Evolutionary conservation across 2,888 invertebrate genomes (phyloP).

Genomic region (Drosophila prolongata): DNA sequence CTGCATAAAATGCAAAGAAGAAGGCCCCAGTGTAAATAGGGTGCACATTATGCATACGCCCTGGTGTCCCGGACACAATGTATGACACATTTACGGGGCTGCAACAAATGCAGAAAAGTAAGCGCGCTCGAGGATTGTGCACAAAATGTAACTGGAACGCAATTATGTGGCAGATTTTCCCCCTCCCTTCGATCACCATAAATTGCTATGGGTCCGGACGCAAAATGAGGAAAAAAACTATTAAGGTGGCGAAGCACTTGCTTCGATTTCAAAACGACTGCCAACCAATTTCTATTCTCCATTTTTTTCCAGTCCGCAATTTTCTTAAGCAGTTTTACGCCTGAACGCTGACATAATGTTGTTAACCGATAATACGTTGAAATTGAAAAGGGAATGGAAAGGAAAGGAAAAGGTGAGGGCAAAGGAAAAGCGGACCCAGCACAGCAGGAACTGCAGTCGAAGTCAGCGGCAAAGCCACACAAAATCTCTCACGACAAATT

Average conservation of each 20-base stretch:
- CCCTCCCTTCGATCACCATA: slow-evolving; percentile 50
- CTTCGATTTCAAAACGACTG: slow-evolving; percentile 44
- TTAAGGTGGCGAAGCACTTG: slow-evolving; percentile 71
- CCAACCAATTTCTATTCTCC: slow-evolving; percentile 51
- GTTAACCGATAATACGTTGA: slow-evolving; percentile 82
- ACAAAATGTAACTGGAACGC: slow-evolving; percentile 74
- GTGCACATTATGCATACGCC: slow-evolving; percentile 51
- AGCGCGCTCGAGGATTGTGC: slow-evolving; percentile 49
- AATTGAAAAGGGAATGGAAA: slow-evolving; percentile 60
- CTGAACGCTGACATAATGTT: slow-evolving; percentile 81
- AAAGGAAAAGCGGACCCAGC: slow-evolving; percentile 13
- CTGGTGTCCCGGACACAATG: slow-evolving; percentile 33
- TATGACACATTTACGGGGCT: slow-evolving; percentile 35
- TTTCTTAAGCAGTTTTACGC: slow-evolving; percentile 83
- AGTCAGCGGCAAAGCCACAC: slow-evolving; percentile 57
- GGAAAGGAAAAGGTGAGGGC: slow-evolving; percentile 17
- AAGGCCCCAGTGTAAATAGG: slow-evolving; percentile 33
- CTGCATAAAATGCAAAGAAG: slow-evolving; percentile 42
- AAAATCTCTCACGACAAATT: slow-evolving; percentile 80
- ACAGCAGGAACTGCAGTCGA: slow-evolving; percentile 24
- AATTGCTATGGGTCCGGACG: slow-evolving; percentile 45
- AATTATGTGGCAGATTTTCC: slow-evolving; percentile 66
- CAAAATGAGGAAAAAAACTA: slow-evolving; percentile 47
- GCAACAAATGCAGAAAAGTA: slow-evolving; percentile 38
- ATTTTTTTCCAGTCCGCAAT: slow-evolving; percentile 57